Conservation (phyloP, 37 sponge, comb jelly and placozoan genomes). For the Hormiphora californensis region DNA sequence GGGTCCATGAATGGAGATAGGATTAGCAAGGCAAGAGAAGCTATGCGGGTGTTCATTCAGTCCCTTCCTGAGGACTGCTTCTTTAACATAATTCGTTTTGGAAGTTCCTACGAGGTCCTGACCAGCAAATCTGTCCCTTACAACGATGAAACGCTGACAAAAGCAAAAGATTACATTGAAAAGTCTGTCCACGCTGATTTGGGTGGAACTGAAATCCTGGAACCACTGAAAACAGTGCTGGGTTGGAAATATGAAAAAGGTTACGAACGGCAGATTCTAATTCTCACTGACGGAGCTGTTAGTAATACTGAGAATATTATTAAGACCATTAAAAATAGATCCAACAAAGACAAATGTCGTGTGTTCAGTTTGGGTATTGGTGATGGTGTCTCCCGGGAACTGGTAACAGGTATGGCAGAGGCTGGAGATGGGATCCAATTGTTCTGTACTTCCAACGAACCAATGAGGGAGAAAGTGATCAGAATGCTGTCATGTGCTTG, state of each 20-base stretch:
- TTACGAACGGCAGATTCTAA: constrained; percentile 64
- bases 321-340: background rate
- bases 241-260: constrained; percentile 28
- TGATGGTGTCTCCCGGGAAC: constrained; percentile 69
- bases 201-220: constrained; percentile 73
- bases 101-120: constrained; percentile 62
- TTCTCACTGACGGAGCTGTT: constrained; percentile 71
- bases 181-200: constrained; percentile 65
- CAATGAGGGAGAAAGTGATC: constrained; percentile 71
- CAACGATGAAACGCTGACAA: constrained; percentile 57
- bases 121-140: constrained; percentile 53
- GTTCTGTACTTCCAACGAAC: constrained; percentile 58
- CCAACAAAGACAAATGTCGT: background rate
- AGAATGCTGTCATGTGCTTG: constrained; percentile 55
- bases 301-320: background rate
- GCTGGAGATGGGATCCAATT: constrained; percentile 72
- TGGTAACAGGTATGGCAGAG: constrained; percentile 75
- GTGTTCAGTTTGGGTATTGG: constrained; percentile 81
- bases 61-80: constrained; percentile 64
- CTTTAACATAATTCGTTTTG: constrained; percentile 79
- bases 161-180: constrained; percentile 61
- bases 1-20: constrained; percentile 73
- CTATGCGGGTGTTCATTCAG: constrained; percentile 64
- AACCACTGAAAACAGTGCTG: constrained; percentile 65
- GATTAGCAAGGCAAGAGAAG: constrained; percentile 57